phyloP scores from a whole-genome alignment of 2,113 vertebrate species.

The Phocoena phocoena region DNA sequence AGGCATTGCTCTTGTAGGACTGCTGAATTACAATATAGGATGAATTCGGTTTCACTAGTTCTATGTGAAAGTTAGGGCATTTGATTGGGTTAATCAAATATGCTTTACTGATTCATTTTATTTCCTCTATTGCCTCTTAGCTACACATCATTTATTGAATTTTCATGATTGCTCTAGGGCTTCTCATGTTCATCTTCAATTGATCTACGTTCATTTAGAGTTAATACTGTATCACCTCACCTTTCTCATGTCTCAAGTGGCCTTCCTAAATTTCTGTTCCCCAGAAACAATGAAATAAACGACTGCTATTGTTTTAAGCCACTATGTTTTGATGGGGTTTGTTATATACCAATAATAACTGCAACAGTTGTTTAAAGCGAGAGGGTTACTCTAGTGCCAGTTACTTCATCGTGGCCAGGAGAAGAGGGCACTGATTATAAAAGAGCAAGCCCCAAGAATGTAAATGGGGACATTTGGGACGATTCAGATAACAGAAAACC shows the following conservation, averaged over 20 bases:
- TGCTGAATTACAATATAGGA: neutral
- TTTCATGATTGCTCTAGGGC: neutral
- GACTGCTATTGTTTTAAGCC: neutral
- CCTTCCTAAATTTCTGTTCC: neutral
- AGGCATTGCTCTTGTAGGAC: neutral
- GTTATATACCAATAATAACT: neutral
- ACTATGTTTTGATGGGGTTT: neutral
- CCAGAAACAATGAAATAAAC: neutral
- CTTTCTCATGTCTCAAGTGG: neutral
- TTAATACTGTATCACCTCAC: neutral
- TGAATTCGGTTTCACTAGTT: neutral
- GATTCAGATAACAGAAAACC: neutral
- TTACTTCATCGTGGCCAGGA: neutral
- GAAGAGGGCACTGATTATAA: neutral
- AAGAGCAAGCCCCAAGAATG: neutral
- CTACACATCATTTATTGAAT: neutral
- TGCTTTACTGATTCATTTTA: neutral
- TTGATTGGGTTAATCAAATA: neutral
- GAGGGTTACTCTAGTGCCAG: neutral
- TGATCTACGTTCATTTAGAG: neutral
- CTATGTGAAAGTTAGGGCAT: neutral
- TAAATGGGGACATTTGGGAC: neutral
- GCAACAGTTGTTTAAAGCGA: neutral
- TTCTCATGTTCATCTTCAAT: neutral
- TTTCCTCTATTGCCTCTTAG: neutral